phyloP scores from a whole-genome alignment of 2,797 vertebrate species.

The Malacoctenus gilli region DNA sequence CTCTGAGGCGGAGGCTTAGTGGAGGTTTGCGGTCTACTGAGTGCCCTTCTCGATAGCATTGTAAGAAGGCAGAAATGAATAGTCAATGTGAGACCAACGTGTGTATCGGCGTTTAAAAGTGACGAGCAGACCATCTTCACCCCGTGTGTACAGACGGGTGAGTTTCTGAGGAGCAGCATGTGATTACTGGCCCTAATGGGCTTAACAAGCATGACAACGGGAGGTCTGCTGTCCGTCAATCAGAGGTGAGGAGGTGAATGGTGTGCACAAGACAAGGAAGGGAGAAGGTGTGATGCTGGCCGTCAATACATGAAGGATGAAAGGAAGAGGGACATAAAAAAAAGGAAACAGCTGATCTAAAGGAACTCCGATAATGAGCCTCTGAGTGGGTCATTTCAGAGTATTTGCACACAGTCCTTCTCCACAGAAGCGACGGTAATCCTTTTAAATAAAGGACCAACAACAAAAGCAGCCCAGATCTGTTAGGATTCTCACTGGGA shows the following conservation, averaged over 20 bases:
- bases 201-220: slow-evolving; percentile 71
- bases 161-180: slow-evolving; percentile 57
- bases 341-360: slow-evolving; percentile 15
- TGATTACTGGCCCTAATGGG: slow-evolving; percentile 71
- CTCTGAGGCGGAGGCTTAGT: no score
- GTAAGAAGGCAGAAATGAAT: slow-evolving; percentile 6
- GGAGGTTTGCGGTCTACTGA: no score
- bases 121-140: slow-evolving; percentile 33
- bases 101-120: slow-evolving; percentile 9
- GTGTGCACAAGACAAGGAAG: slow-evolving; percentile 27
- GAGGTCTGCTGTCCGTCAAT: slow-evolving; percentile 70
- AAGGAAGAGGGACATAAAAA: not conserved
- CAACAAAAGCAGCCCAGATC: no score
- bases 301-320: not conserved
- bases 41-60: no score
- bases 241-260: slow-evolving; percentile 53
- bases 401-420: not conserved
- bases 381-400: slow-evolving; percentile 27
- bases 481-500: no score
- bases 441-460: no score
- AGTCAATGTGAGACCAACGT: not conserved
- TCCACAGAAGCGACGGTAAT: no score
- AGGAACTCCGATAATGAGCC: slow-evolving; percentile 33
- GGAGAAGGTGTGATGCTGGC: slow-evolving; percentile 1
- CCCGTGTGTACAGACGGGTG: slow-evolving; percentile 34